These are phyloP conservation scores for Ageneiosus marmoratus DNA, from an alignment of 2,113 vertebrate genomes.

Conservation along the genomic window DNA sequence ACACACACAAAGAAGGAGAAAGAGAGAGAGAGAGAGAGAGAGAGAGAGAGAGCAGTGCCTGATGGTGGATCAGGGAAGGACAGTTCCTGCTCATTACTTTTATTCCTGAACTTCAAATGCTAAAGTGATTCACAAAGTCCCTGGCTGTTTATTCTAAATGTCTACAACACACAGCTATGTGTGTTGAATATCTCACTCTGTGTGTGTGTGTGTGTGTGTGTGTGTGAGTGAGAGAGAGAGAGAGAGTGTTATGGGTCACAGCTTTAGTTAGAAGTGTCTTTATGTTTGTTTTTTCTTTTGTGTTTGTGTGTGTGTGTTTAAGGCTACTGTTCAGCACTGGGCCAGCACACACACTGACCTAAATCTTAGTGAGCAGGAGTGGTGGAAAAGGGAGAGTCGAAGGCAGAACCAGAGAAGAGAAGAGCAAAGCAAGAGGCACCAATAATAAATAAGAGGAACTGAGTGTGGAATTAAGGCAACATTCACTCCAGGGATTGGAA, in stretches of 20 bases:
- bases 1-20: neutral
- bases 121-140: slow-evolving; percentile 8
- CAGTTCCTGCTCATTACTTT: neutral
- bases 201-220: neutral
- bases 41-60: neutral
- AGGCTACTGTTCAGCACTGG: neutral
- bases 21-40: too few species aligned
- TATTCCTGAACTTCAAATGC: slow-evolving; percentile 27
- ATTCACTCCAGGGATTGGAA: neutral
- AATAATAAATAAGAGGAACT: neutral
- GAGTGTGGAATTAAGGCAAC: neutral
- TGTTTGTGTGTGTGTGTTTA: neutral
- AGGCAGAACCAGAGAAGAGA: neutral
- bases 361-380: neutral
- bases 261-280: neutral
- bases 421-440: neutral
- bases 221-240: too few species aligned
- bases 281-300: neutral
- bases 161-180: neutral
- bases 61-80: slow-evolving; percentile 24
- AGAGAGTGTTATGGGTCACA: neutral
- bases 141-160: neutral
- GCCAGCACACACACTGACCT: neutral
- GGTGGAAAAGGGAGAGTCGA: neutral
- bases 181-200: neutral